A percentile compares a stretch with the other conserved stretches of the same genome.
These are phyloP conservation scores for Drosophila mettleri DNA, from an alignment of 2,888 invertebrate species.

Conservation along the genomic window DNA sequence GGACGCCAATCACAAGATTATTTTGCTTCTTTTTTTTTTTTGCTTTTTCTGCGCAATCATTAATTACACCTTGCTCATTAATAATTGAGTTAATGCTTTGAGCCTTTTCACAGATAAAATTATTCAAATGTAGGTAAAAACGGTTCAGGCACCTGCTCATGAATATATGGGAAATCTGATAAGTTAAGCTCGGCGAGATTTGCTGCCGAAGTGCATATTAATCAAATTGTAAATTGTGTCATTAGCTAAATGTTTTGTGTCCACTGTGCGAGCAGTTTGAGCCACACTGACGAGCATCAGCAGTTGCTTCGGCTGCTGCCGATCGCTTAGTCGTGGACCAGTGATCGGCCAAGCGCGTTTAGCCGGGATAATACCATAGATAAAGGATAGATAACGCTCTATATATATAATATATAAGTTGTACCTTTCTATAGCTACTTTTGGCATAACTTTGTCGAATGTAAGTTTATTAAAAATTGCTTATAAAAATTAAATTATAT, in stretches of 20 bases:
- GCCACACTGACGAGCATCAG: slow-evolving; percentile 23
- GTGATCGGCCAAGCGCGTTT: slow-evolving; percentile 45
- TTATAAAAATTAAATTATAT: too few relatives aligned
- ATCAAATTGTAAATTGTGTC: slow-evolving; percentile 1
- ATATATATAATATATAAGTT: background rate
- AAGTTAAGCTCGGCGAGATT: too few relatives aligned
- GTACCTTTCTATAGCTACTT: background rate
- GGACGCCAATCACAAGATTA: slow-evolving; percentile 12
- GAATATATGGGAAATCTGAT: background rate
- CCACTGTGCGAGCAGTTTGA: slow-evolving; percentile 40
- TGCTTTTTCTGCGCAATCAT: background rate
- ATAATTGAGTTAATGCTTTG: slow-evolving; percentile 1
- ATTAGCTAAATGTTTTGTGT: background rate
- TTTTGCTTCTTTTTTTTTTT: background rate
- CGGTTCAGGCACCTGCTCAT: background rate
- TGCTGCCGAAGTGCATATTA: background rate
- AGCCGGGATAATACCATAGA: slow-evolving; percentile 34
- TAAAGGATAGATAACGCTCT: background rate
- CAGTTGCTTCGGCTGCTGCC: slow-evolving; percentile 35
- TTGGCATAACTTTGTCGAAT: background rate
- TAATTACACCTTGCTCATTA: slow-evolving; percentile 9
- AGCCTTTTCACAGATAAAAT: background rate
- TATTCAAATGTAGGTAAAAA: slow-evolving; percentile 2
- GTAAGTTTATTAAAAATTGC: too few relatives aligned
- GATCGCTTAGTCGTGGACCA: slow-evolving; percentile 43